Percentiles rank a stretch among this genome's conserved stretches.
Conservation (phyloP, 2,888 invertebrate species). For the Limnephilus lunatus region DNA sequence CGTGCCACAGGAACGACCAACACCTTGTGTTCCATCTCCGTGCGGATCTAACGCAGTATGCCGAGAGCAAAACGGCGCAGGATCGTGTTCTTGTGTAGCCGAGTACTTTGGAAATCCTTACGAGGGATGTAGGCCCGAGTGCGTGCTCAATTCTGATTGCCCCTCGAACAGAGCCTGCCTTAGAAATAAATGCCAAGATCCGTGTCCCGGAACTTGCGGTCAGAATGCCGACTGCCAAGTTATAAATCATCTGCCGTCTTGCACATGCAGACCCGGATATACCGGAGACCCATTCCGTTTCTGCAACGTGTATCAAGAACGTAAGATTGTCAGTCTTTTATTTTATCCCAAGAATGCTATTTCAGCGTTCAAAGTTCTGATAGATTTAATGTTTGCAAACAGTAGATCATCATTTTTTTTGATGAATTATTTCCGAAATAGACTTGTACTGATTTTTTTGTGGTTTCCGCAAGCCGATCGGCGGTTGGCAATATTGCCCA, state of each 20-base stretch:
- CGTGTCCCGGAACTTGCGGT: constrained; percentile 87
- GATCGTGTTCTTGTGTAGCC: constrained; percentile 84
- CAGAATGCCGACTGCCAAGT: constrained; percentile 85
- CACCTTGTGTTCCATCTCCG: constrained; percentile 83
- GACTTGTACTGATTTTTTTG: background rate
- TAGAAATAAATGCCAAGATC: constrained; percentile 87
- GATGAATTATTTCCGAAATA: background rate
- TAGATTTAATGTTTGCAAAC: background rate
- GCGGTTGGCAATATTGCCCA: background rate
- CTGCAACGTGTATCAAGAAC: constrained; percentile 72
- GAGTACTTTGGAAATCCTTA: constrained; percentile 78
- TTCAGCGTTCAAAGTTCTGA: background rate
- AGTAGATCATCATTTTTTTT: background rate
- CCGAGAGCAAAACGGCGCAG: constrained; percentile 78
- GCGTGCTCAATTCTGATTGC: constrained; percentile 88
- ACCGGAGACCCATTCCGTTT: constrained; percentile 84
- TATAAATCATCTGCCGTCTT: constrained; percentile 85
- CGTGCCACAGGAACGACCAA: constrained; percentile 73
- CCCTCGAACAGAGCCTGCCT: constrained; percentile 84
- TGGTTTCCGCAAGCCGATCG: background rate
- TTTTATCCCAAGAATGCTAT: constrained; percentile 57
- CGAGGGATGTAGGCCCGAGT: constrained; percentile 87
- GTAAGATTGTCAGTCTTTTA: constrained; percentile 52
- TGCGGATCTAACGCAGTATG: constrained; percentile 85
- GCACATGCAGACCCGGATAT: constrained; percentile 82